Percentiles rank a stretch among this genome's conserved stretches.
These are phyloP conservation scores for Antechinus stuartii DNA, from an alignment of 2,113 vertebrate genomes.

Conservation along the genomic window DNA sequence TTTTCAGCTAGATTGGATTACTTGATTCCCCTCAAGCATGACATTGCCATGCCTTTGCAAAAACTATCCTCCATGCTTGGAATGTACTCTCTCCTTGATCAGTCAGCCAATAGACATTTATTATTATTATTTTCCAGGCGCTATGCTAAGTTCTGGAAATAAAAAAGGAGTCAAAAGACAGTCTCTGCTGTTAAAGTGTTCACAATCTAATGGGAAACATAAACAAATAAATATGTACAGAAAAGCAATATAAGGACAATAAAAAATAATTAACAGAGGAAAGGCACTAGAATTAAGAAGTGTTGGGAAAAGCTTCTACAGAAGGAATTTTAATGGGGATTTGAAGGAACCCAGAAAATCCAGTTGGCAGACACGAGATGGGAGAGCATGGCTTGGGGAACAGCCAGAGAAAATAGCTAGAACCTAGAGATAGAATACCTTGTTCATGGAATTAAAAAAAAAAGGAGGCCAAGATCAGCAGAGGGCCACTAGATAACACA, in stretches of 20 bases:
- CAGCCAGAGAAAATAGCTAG: not conserved
- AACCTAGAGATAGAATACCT: not conserved
- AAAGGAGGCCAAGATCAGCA: not conserved
- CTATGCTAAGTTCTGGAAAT: not conserved
- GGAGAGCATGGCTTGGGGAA: not conserved
- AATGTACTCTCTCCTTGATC: not conserved
- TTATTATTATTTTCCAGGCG: not conserved
- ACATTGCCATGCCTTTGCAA: not conserved
- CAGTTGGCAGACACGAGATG: not conserved
- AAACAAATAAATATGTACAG: not conserved
- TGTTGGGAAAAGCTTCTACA: not conserved
- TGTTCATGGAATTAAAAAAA: not conserved
- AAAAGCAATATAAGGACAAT: not conserved
- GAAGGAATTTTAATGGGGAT: not conserved
- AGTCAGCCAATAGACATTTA: not conserved
- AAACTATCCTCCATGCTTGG: not conserved
- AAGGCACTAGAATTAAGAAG: not conserved
- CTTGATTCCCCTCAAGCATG: not conserved
- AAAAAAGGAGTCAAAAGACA: not conserved
- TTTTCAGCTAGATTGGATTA: not conserved
- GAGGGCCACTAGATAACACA: not conserved
- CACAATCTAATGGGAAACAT: not conserved
- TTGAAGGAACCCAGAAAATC: not conserved
- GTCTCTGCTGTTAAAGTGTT: not conserved
- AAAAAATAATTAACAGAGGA: not conserved